phyloP scores from a whole-genome alignment of 2,797 vertebrate genomes.

The Peromyscus attwateri region DNA sequence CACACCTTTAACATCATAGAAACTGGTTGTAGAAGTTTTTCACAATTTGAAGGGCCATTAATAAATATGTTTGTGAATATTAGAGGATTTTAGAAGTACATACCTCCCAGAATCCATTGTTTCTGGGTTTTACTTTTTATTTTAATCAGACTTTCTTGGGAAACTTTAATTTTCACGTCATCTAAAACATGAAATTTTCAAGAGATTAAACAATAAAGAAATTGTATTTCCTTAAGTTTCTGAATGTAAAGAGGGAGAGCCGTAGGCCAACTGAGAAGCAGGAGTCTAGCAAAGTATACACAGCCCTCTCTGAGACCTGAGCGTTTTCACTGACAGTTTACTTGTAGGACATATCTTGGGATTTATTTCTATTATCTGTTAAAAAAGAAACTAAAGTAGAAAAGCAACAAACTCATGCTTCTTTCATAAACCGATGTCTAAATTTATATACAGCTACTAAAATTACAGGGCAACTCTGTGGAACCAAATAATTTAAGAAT shows the following conservation, averaged over 20 bases:
- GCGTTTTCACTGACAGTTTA: neutral
- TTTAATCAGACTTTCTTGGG: neutral
- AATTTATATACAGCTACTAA: neutral
- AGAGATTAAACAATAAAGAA: neutral
- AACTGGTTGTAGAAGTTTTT: neutral
- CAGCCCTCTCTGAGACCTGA: neutral
- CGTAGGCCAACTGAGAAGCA: neutral
- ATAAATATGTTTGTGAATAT: neutral
- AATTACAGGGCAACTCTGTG: neutral
- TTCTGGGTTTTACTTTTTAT: conserved; percentile 14
- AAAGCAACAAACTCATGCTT: neutral
- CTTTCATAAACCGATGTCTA: neutral
- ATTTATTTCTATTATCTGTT: conserved; percentile 31
- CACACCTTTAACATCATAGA: neutral
- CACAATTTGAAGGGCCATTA: neutral
- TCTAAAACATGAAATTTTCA: neutral
- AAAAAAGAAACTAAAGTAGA: neutral
- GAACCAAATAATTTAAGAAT: neutral
- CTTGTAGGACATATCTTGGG: neutral
- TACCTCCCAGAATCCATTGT: neutral
- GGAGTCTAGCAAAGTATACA: neutral
- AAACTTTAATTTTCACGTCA: neutral
- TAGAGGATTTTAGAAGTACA: neutral
- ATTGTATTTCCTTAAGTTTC: neutral
- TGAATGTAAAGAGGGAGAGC: neutral